Percentiles rank a stretch among this genome's conserved stretches.
These are phyloP conservation scores for Oeneis ivallda DNA, from an alignment of 2,888 invertebrate species.

Conservation along the genomic window DNA sequence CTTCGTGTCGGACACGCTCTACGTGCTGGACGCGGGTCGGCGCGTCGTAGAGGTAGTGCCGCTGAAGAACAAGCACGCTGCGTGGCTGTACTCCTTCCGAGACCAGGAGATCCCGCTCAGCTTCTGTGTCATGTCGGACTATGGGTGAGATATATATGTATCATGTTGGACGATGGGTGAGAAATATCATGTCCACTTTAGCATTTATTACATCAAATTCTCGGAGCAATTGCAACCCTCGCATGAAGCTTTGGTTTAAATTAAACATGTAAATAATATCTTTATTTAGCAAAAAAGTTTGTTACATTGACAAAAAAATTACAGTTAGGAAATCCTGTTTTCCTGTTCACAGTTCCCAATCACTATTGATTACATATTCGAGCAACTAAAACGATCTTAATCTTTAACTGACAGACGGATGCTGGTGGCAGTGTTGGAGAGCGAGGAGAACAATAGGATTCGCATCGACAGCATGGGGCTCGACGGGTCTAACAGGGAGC, in stretches of 20 bases:
- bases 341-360: no score
- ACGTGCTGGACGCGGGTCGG: conserved; percentile 85
- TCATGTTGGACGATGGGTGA: no score
- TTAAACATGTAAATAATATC: no score
- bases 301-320: no score
- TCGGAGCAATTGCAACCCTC: no score
- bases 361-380: no score
- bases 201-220: no score
- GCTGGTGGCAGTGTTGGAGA: conserved; percentile 82
- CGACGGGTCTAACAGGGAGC: conserved; percentile 81
- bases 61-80: conserved; percentile 80
- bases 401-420: conserved; percentile 73
- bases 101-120: conserved; percentile 84
- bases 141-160: conserved; percentile 85
- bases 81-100: conserved; percentile 81
- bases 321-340: no score
- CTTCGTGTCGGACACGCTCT: conserved; percentile 86
- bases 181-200: no score
- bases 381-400: no score
- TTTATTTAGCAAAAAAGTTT: no score
- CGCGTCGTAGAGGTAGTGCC: conserved; percentile 85
- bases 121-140: conserved; percentile 85
- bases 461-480: conserved; percentile 86
- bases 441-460: conserved; percentile 54
- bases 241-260: no score